Base-by-base conservation (phyloP, 2,888 invertebrate species). In the Apamea sordens region DNA sequence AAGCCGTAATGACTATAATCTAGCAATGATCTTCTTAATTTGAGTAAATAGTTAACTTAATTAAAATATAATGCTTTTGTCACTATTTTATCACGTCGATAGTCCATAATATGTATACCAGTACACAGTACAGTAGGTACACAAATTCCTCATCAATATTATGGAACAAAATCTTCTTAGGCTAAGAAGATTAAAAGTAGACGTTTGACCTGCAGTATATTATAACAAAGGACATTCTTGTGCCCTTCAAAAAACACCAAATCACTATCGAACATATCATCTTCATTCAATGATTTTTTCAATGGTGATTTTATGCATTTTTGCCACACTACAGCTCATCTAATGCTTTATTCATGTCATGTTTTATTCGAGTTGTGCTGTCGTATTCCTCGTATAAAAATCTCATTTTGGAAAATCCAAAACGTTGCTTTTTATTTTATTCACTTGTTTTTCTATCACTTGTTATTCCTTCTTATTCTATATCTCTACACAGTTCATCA, bases 281-380 rank as follows among this genome's bases (percentile, higher is more conserved):
- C 41, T n/a, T n/a, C 8, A 67, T 67, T 24, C 32, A 11, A n/a
- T 63, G 18, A 36, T 56, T 8, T 4, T 70, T 24, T 24, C 24
- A 70, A 32, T 41, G 13, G 15, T 24, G 6, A 10, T n/a, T 74
- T 59, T 44, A 53, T 65, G 50, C 69, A 79, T 84, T 84, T 84
- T 61, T 56, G 61, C 21, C 10, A 53, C 50, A 59, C 7, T 11
- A 77, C 15, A 53, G 36, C 5, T 61, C 13, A 24, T 3, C 50
- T 36, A 24, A 85, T 84, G 4, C 8, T n/a, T 81, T 69, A 82
- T 82, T 73, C 86, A 85, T 61, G 50, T 61, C 44, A 11, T 28
- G 59, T 28, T 28, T 47, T 24, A 56, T 73, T 80, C 59, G 13
- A n/a, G 44, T 61, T 56, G 44, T 47, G n/a, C 24, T n/a, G 28